Base-by-base conservation (phyloP, 2,888 invertebrate species). In the Fabriciana adippe region DNA sequence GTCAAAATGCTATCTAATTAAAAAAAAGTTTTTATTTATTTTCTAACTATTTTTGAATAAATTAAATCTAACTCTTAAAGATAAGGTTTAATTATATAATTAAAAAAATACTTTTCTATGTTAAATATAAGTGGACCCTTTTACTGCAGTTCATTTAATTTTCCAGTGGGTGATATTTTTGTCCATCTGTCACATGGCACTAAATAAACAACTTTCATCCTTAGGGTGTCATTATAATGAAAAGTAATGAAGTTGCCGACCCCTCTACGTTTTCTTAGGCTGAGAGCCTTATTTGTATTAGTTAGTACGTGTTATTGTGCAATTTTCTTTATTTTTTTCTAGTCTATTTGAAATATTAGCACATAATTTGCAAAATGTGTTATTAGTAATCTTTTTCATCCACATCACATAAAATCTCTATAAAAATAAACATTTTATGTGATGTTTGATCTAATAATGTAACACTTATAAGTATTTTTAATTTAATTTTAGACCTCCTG, bases 281-380 rank as follows among this genome's bases (percentile, higher is more conserved):
- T 86, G 85, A 89, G 86, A 87, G 82, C 80, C 85, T 84, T 90
- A 90, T 91, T 91, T 91, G 83, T 92, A 86, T 89, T 87, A 89
- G 87, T 89, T 90, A 88, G 83, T 75, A 81, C 83, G 81, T 87
- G 86, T 86, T 89, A 88, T 86, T 83, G 80, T 77, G 64, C 56
- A 66, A 64, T 71, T 67, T 66, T 70, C 65, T 67, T 64, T 59
- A 59, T 69, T 70, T 47, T 48, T 61, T 57, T 71, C 45, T 47
- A 5, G 31, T 51, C 35, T 6, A 60, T 67, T 57, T 69, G 48
- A 65, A 67, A 69, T 18, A 51, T 41, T 61, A 18, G 35, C 8
- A 41, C n/a, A n/a, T 16, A 51, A 16, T 51, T 51, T 16, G 50
- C 6, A 51, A 8, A 8, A 51, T 51, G 26, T 26, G 26, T 26